phyloP scores from a whole-genome alignment of 1,140 invertebrate genomes.

The Phocides pigmalion region DNA sequence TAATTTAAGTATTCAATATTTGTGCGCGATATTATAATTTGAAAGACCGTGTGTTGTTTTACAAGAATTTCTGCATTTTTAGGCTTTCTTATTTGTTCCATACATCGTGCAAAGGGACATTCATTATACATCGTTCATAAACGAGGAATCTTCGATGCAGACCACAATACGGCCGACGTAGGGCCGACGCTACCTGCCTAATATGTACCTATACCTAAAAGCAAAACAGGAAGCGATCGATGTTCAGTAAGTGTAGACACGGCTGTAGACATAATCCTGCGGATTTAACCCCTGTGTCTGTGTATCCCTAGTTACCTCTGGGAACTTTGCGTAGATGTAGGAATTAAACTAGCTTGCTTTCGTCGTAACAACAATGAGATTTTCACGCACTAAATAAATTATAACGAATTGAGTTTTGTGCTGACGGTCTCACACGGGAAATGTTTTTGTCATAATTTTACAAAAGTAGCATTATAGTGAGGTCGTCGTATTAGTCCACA shows the following conservation, averaged over 20 bases:
- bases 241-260: constrained; percentile 60
- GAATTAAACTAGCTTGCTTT: not conserved
- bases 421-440: too few relatives aligned
- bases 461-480: too few relatives aligned
- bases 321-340: constrained; percentile 16
- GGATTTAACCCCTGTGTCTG: constrained; percentile 32
- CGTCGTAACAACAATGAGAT: too few relatives aligned
- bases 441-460: too few relatives aligned
- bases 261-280: constrained; percentile 47
- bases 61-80: not conserved
- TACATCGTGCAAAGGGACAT: not conserved
- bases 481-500: too few relatives aligned
- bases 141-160: constrained; percentile 37
- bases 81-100: not conserved
- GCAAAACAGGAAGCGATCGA: constrained; percentile 52
- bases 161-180: constrained; percentile 32
- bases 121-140: constrained; percentile 13
- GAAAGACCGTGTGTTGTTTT: not conserved
- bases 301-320: constrained; percentile 23
- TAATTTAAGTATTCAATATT: not conserved
- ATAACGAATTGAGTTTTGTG: too few relatives aligned
- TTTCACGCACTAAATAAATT: too few relatives aligned
- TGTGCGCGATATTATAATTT: not conserved
- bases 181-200: constrained; percentile 30
- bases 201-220: constrained; percentile 21